Conservation (phyloP, 92 coral and sea anemone genomes). For the Siderastrea radians region DNA sequence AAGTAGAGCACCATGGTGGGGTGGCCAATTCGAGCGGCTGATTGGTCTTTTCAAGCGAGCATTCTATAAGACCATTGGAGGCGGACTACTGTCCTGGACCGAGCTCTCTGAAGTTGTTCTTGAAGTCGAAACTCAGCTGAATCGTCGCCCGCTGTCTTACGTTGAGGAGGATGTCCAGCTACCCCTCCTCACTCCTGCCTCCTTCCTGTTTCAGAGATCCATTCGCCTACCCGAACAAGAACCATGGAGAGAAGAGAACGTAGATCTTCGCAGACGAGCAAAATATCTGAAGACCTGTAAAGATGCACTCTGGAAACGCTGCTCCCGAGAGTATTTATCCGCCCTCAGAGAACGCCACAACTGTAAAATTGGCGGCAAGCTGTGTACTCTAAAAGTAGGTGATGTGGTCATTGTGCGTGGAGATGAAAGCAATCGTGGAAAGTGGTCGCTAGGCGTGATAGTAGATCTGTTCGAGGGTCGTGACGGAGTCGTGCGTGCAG, state of each 20-base stretch:
- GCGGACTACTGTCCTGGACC: too few species aligned
- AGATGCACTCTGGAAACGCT: conserved; percentile 24
- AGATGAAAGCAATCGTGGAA: neutral
- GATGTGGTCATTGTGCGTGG: conserved; percentile 23
- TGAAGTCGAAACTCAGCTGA: conserved; percentile 42
- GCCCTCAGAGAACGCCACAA: conserved; percentile 43
- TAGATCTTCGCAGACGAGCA: conserved; percentile 53
- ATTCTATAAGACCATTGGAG: too few species aligned
- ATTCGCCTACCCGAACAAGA: conserved; percentile 32
- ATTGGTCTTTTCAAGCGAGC: too few species aligned
- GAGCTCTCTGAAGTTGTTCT: conserved; percentile 51
- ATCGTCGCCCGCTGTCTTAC: conserved; percentile 49
- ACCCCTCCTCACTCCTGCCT: conserved; percentile 42
- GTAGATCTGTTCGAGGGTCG: neutral
- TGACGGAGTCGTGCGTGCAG: neutral
- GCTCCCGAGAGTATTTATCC: conserved; percentile 44
- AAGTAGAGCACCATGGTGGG: too few species aligned
- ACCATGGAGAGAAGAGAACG: neutral
- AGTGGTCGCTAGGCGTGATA: neutral
- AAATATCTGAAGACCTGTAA: neutral
- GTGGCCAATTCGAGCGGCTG: too few species aligned
- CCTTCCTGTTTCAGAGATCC: conserved; percentile 19
- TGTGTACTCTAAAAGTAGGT: neutral
- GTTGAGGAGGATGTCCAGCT: conserved; percentile 62
- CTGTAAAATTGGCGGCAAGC: neutral